These are phyloP conservation scores for Chlorodrepanis virens DNA, from an alignment of 2,113 vertebrate genomes.

Conservation along the genomic window DNA sequence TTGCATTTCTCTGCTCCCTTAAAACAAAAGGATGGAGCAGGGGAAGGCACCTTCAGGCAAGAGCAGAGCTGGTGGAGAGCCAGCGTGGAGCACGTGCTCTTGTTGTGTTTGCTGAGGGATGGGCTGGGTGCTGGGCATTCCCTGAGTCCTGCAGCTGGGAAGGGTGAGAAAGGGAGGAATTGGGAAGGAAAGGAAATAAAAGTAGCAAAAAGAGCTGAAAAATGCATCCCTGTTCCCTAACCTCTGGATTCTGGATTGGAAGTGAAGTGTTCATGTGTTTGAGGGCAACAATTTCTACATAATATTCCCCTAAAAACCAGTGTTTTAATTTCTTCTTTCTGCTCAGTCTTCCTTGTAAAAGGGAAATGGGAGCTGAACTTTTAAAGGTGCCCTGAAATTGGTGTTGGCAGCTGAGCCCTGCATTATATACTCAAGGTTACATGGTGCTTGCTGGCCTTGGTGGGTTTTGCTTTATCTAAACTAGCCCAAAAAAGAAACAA, in stretches of 20 bases:
- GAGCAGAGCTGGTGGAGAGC: background rate
- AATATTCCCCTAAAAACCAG: background rate
- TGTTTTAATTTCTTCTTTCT: background rate
- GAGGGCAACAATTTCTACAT: background rate
- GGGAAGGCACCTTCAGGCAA: slow-evolving; percentile 30
- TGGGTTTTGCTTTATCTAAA: background rate
- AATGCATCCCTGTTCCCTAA: background rate
- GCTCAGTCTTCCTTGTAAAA: background rate
- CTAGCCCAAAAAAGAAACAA: background rate
- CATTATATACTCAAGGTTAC: background rate
- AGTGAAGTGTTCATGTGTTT: background rate
- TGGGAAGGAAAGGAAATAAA: background rate
- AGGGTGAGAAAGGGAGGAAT: background rate
- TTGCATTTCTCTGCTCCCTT: background rate
- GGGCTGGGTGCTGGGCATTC: background rate
- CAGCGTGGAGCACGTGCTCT: background rate
- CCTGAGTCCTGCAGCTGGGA: background rate
- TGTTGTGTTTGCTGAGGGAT: background rate
- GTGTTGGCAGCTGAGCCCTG: background rate
- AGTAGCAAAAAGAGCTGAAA: background rate
- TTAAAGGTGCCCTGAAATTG: background rate
- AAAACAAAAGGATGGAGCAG: background rate
- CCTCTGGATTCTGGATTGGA: background rate
- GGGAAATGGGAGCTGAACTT: background rate
- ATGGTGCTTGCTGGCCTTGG: accelerated